These are phyloP conservation scores for Prionailurus viverrinus DNA, from an alignment of 2,113 vertebrate species.

Conservation along the genomic window DNA sequence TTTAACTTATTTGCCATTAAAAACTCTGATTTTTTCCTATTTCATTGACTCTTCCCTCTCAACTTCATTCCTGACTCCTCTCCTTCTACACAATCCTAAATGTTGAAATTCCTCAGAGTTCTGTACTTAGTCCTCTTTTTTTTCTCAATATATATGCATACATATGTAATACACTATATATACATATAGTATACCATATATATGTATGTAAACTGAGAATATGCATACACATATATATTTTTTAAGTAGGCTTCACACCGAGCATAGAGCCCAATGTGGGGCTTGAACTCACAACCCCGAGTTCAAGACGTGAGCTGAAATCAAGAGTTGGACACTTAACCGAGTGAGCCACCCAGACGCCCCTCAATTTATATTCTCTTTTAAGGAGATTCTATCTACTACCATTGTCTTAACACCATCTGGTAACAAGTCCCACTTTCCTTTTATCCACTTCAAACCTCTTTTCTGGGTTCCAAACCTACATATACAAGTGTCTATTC, in stretches of 20 bases:
- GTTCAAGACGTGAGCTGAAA: too few species aligned
- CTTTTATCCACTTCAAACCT: slow-evolving; percentile 22
- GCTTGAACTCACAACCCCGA: too few species aligned
- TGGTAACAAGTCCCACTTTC: slow-evolving; percentile 24
- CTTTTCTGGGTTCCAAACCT: slow-evolving; percentile 15
- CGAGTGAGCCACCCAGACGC: too few species aligned
- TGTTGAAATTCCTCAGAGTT: slow-evolving; percentile 31
- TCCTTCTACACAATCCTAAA: not conserved
- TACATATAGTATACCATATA: too few species aligned
- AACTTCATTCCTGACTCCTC: not conserved
- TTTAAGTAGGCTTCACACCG: too few species aligned
- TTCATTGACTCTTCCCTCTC: not conserved
- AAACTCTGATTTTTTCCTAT: not conserved
- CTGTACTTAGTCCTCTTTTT: not conserved
- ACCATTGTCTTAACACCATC: not conserved
- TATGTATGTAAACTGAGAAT: too few species aligned
- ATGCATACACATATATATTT: too few species aligned
- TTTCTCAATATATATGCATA: too few species aligned
- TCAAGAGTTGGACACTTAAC: too few species aligned
- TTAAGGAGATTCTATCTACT: slow-evolving; percentile 11
- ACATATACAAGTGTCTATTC: not conserved
- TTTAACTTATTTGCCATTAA: not conserved
- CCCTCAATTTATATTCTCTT: slow-evolving; percentile 14
- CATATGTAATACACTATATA: too few species aligned
- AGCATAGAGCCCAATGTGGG: too few species aligned